Base-by-base conservation (phyloP, 2,888 invertebrate species). In the Phania funesta region DNA sequence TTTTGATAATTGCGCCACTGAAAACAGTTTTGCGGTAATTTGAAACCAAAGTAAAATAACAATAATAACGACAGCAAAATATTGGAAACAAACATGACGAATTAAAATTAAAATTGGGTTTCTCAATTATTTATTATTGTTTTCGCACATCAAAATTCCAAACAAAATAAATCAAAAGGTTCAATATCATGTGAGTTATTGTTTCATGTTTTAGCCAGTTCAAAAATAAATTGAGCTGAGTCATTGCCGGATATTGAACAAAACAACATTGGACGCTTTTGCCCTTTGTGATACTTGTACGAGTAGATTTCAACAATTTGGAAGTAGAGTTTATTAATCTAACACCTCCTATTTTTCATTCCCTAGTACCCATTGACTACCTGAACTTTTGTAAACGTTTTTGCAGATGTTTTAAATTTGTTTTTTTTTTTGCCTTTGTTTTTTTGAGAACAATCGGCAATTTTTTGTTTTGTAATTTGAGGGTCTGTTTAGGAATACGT, bases 221-320 rank as follows among this genome's bases (percentile, higher is more conserved):
- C 0, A 11, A 44, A 71, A 54, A 44, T 41, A 7, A 70, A 62
- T 24, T 62, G n/a, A 26, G 56, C 26, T 70, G 62, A 70, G 48
- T 70, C 70, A 74, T 73, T 74, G 58, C 56, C 68, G 73, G 77
- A 77, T 77, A 74, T 82, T 68, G 56, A 54, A 68, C 16, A 60
- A 71, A 71, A 68, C 48, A 60, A 44, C 41, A 48, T 50, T 70
- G 11, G 8, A 68, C 16, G 41, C 46, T 52, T 56, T 44, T 64
- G 13, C 32, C 50, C 9, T 2, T 2, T n/a, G 38, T 22, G 38
- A 3, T 58, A 24, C n/a, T 52, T 26, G 1, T 58, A 24, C n/a
- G 41, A 18, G 1, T 20, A 26, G 7, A 16, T 62, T 44, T 22
- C 11, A 32, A 5, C 32, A 9, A 8, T 29, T 75, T 58, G 54